Percentiles rank a stretch among this genome's conserved stretches.
Evolutionary conservation across 2,888 invertebrate genomes (phyloP).

Genomic region (Ochropleura leucogaster): DNA sequence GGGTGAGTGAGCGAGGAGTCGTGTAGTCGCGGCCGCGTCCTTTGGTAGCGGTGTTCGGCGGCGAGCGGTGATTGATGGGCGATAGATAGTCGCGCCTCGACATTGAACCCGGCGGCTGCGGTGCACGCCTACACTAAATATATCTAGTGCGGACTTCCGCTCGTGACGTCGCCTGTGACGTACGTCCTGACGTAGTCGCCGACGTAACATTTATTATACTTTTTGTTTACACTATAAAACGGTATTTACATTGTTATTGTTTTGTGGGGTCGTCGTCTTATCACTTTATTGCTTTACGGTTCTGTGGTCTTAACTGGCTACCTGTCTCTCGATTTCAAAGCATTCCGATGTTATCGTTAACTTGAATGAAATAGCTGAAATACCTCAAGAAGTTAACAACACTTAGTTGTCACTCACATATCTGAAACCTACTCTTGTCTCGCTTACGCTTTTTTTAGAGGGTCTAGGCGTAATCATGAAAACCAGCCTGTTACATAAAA

Average conservation of each 20-base stretch:
- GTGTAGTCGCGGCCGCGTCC: slow-evolving; percentile 59
- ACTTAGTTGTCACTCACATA: background rate
- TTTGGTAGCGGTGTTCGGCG: slow-evolving; percentile 62
- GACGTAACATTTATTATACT: slow-evolving; percentile 86
- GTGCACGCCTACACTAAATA: slow-evolving; percentile 81
- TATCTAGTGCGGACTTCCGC: slow-evolving; percentile 88
- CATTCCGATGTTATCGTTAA: slow-evolving; percentile 50
- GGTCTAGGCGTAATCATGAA: background rate
- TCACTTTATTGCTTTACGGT: slow-evolving; percentile 85
- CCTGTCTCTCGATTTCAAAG: slow-evolving; percentile 66
- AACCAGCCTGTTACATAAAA: slow-evolving; percentile 17
- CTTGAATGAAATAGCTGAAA: slow-evolving; percentile 43
- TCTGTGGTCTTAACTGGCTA: slow-evolving; percentile 76
- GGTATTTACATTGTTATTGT: slow-evolving; percentile 88
- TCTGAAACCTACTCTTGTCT: background rate
- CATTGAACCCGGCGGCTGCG: slow-evolving; percentile 86
- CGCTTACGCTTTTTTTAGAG: background rate
- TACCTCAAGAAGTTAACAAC: slow-evolving; percentile 2
- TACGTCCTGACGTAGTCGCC: slow-evolving; percentile 70
- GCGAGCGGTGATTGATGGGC: slow-evolving; percentile 86
- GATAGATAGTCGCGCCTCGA: slow-evolving; percentile 86
- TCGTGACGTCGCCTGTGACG: slow-evolving; percentile 87
- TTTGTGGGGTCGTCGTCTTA: slow-evolving; percentile 86
- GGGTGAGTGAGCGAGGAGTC: slow-evolving; percentile 50
- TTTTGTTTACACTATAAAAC: slow-evolving; percentile 89